phyloP scores from a whole-genome alignment of 2,113 vertebrate species.

The Machaerirhynchus nigripectus region DNA sequence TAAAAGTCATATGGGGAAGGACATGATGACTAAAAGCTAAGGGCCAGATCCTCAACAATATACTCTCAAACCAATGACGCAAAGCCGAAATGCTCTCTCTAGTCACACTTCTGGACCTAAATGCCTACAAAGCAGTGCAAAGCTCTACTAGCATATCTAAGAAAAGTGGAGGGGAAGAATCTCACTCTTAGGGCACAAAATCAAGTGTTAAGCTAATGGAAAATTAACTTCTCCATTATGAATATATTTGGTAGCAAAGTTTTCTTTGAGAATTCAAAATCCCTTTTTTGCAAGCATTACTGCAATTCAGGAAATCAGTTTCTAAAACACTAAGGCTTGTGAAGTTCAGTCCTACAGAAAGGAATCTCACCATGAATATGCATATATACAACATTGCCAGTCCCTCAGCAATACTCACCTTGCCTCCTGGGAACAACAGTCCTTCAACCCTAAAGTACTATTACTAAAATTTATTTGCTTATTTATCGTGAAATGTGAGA shows the following conservation, averaged over 20 bases:
- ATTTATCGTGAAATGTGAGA: rapidly evolving
- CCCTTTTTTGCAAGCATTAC: background rate
- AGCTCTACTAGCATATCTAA: background rate
- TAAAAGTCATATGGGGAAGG: background rate
- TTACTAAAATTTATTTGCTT: background rate
- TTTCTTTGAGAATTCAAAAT: background rate
- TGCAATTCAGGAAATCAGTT: background rate
- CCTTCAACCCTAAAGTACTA: background rate
- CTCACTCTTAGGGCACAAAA: background rate
- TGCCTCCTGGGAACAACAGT: background rate
- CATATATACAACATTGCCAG: background rate
- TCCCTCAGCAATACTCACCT: background rate
- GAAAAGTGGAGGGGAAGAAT: background rate
- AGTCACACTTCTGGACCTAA: background rate
- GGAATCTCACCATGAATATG: background rate
- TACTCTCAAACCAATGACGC: background rate
- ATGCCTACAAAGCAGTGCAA: background rate
- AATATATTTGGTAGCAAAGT: background rate
- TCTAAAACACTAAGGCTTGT: background rate
- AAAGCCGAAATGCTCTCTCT: background rate
- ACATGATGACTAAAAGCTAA: background rate
- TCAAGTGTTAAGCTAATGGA: background rate
- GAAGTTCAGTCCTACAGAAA: background rate
- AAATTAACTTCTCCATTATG: background rate
- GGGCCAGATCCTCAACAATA: background rate